A percentile compares a stretch with the other conserved stretches of the same genome.
These are phyloP conservation scores for Nematostella vectensis DNA, from an alignment of 92 coral and sea anemone species.

Conservation along the genomic window DNA sequence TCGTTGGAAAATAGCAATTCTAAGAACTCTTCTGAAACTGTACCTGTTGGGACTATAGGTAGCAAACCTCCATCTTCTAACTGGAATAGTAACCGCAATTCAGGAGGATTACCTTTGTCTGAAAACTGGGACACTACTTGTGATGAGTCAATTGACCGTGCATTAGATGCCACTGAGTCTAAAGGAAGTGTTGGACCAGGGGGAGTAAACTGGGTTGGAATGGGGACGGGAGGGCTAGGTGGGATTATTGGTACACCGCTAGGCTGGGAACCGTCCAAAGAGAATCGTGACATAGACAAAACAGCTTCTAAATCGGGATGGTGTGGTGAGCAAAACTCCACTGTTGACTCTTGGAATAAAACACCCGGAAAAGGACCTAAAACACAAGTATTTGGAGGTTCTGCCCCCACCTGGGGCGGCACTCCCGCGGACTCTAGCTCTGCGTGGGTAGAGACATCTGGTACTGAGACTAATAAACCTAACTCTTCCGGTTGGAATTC, in stretches of 20 bases:
- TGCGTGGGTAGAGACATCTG: conserved; percentile 63
- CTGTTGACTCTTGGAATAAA: conserved; percentile 59
- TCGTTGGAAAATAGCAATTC: not conserved
- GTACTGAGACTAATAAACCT: conserved; percentile 19
- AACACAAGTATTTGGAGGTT: conserved; percentile 28
- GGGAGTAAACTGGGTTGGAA: conserved; percentile 53
- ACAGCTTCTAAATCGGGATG: conserved; percentile 7
- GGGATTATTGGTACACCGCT: conserved; percentile 64
- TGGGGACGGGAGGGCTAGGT: conserved; percentile 74
- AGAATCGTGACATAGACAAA: conserved; percentile 7
- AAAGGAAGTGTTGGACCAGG: conserved; percentile 59
- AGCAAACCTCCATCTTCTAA: conserved; percentile 6
- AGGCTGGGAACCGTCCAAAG: conserved; percentile 43
- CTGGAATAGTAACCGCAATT: conserved; percentile 7
- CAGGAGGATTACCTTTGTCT: conserved; percentile 19
- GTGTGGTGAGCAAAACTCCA: conserved; percentile 10
- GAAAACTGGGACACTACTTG: conserved; percentile 70
- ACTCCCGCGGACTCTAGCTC: conserved; percentile 79
- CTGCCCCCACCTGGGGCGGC: conserved; percentile 73
- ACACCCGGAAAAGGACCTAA: conserved; percentile 91
- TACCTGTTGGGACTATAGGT: conserved; percentile 1
- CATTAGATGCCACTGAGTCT: conserved; percentile 79
- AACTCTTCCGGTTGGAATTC: conserved; percentile 18
- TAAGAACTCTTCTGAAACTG: conserved; percentile 12
- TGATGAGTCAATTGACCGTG: conserved; percentile 78